Conservation (phyloP, 2,797 vertebrate species). For the Petrocephalus schoutedeni region DNA sequence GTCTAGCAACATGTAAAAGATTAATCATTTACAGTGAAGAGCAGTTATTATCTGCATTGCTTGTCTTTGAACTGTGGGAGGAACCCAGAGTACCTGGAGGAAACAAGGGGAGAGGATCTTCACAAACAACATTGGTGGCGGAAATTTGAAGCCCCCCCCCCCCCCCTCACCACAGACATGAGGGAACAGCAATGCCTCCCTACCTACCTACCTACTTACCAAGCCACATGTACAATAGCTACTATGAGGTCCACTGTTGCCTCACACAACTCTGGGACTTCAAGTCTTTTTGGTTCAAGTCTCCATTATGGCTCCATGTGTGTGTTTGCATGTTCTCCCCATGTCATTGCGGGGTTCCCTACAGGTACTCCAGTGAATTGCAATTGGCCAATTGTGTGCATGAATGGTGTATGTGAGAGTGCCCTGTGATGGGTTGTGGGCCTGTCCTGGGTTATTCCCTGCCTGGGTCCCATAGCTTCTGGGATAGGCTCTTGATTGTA, state of each 20-base stretch:
- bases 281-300: background rate
- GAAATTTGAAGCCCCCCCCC: background rate
- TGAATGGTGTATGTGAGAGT: too few relatives aligned
- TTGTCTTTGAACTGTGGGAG: background rate
- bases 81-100: background rate
- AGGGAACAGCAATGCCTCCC: background rate
- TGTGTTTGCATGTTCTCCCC: background rate
- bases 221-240: background rate
- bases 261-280: background rate
- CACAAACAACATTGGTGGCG: background rate
- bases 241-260: background rate
- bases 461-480: background rate
- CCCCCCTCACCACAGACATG: background rate
- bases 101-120: background rate
- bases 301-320: background rate
- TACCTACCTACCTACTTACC: background rate
- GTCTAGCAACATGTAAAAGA: background rate
- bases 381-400: background rate
- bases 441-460: background rate
- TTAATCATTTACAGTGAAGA: background rate
- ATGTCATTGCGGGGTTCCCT: background rate
- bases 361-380: background rate
- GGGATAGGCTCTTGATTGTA: background rate
- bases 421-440: background rate
- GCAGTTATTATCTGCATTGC: background rate